Evolutionary conservation across 2,113 vertebrate genomes (phyloP), one percentile per base, ranked within the genome.

Genomic region (Dolichotis patagonum): DNA sequence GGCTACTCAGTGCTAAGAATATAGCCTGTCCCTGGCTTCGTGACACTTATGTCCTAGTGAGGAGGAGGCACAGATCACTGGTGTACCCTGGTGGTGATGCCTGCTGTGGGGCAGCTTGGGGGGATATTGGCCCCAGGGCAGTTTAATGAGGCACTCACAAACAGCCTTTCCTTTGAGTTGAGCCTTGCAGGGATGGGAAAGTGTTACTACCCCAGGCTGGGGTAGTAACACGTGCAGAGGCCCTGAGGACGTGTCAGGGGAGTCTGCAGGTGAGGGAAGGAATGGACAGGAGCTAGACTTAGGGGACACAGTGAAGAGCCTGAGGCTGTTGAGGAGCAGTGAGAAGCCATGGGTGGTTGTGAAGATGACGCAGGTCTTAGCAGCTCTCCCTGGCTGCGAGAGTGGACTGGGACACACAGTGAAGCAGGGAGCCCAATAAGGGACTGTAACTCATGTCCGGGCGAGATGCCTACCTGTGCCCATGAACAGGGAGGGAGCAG

Each of bases 1-100:
- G 24, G 17, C 32, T 7, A 2, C 9, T 3, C 38, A 6, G 19
- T 32, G 10, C 0, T 3, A n/a, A 73, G 28, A 7, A 8, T 20
- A 14, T 28, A 16, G 4, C 49, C 30, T 0, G 0, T 38, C 54
- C 49, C 88, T 62, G 16, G 60, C 52, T n/a, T 67, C 28, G 0
- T 46, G 49, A 54, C 28, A 7, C 69, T 24, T 4, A 0, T 3
- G 3, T 71, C n/a, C 13, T 73, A 20, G 7, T 5, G 52, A 43
- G 58, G 24, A 67, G 75, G 43, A 80, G 46, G 16, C 78, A 17
- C 7, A 24, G 77, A 30, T 73, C 38, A 58, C 12, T 7, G 62
- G 60, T 54, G 38, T 41, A 11, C 75, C 22, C 38, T 14, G 1
- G 38, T 32, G 30, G 38, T 11, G 20, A 6, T 30, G 41, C 0